phyloP scores from a whole-genome alignment of 2,888 invertebrate species.

The Amiota communis region DNA sequence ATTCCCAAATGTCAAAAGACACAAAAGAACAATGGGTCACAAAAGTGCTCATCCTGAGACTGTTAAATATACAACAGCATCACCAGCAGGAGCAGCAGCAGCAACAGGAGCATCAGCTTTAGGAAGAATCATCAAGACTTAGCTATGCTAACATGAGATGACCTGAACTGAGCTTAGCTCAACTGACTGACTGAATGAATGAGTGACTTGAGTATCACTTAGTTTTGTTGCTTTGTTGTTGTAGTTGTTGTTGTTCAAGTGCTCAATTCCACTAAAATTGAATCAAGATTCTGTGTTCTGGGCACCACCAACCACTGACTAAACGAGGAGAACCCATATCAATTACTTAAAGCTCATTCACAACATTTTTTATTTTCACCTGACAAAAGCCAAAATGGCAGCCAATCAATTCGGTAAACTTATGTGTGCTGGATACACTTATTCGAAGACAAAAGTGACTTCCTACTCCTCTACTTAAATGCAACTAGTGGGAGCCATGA shows the following conservation, averaged over 20 bases:
- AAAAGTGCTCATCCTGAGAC: conserved; percentile 13
- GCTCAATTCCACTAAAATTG: no score
- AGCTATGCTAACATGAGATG: conserved; percentile 37
- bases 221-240: background rate
- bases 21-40: conserved; percentile 65
- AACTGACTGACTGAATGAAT: conserved; percentile 36
- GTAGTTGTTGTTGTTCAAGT: no score
- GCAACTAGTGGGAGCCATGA: conserved; percentile 13
- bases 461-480: background rate
- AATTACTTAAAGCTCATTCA: conserved; percentile 71
- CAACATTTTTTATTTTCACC: conserved; percentile 72
- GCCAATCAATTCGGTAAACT: conserved; percentile 63
- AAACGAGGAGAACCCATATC: conserved; percentile 63
- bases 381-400: conserved; percentile 67
- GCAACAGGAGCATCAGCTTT: background rate
- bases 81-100: background rate
- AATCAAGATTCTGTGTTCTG: background rate
- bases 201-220: conserved; percentile 10
- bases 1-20: conserved; percentile 58
- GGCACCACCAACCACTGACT: background rate
- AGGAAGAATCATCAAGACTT: background rate
- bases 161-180: conserved; percentile 57
- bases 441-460: conserved; percentile 26
- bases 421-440: conserved; percentile 33
- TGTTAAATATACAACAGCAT: conserved; percentile 6